Base-by-base conservation (phyloP, 2,797 vertebrate species). In the Apogon talboti region DNA sequence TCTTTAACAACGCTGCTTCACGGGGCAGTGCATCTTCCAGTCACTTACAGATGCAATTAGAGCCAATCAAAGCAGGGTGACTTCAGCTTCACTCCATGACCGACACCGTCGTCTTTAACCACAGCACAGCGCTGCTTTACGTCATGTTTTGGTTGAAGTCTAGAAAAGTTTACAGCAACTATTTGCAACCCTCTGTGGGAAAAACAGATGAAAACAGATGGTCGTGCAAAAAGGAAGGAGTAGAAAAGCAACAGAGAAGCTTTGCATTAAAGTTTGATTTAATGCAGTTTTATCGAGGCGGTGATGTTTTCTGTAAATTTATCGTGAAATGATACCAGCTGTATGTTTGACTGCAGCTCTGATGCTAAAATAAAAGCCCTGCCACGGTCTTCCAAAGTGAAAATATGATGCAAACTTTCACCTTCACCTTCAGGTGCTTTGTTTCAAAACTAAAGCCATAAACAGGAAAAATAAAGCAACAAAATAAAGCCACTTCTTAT, bases 281-380 rank as follows among this genome's bases (percentile, higher is more conserved):
- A 89, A 89, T 91, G 90, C 77, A 48, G 53, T 87, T 87, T 78
- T 67, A 85, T 78, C 58, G 83, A 87, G 66, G n/a, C 50, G 42
- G 46, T 42, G 35, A 80, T 74, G 62, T 71, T 79, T 82, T 66
- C 60, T 21, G 68, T 45, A 37, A 2, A 79, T 70, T 4, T 43
- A 57, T 49, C 28, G 33, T 46, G 8, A 54, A 66, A 72, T 63
- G 33, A 59, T 15, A 18, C 44, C 13, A 11, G 28, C 55, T 52
- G 14, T 61, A 19, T 41, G 14, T 52, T 15, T 45, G 28, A 56
- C 35, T 56, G 38, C 11, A 18, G 18, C 47, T 30, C 30, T 55
- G 30, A 47, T 8, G 1, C 48, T 43, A 38, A 44, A 59, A 33
- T 6, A 7, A 41, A 1, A 53, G 30, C 10, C 9, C 12, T 18